A percentile compares a stretch with the other conserved stretches of the same genome.
phyloP scores from a whole-genome alignment of 2,888 invertebrate genomes.

The Ptychoptera albimana region DNA sequence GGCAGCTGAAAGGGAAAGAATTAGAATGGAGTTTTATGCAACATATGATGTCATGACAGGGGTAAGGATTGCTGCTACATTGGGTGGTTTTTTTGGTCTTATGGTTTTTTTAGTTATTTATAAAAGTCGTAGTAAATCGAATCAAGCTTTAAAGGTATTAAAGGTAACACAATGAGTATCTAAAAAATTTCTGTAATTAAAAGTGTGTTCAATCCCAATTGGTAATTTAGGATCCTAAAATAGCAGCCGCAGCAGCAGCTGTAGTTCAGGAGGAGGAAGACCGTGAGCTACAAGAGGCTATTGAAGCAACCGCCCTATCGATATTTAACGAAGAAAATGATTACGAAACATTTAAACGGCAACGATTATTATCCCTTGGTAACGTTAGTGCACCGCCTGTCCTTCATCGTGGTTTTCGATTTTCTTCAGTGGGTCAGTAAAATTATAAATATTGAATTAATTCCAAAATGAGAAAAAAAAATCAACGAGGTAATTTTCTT shows the following conservation, averaged over 20 bases:
- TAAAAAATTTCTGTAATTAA: not conserved
- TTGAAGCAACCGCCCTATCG: slow-evolving; percentile 47
- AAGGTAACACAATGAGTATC: slow-evolving; percentile 24
- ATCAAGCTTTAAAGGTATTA: slow-evolving; percentile 50
- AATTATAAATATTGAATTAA: too few species aligned
- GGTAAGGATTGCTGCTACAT: slow-evolving; percentile 76
- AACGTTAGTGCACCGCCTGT: slow-evolving; percentile 44
- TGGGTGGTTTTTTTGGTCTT: slow-evolving; percentile 80
- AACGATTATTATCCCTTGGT: slow-evolving; percentile 46
- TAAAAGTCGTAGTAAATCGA: slow-evolving; percentile 70
- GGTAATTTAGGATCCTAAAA: slow-evolving; percentile 46
- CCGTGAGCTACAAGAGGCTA: slow-evolving; percentile 53
- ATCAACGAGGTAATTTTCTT: not conserved
- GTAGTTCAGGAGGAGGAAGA: slow-evolving; percentile 62
- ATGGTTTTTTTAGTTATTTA: slow-evolving; percentile 84
- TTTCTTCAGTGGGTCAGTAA: slow-evolving; percentile 39
- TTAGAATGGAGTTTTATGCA: slow-evolving; percentile 68
- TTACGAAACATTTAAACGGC: slow-evolving; percentile 32
- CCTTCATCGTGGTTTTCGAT: slow-evolving; percentile 34
- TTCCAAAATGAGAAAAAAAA: not conserved
- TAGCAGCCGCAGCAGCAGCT: slow-evolving; percentile 63
- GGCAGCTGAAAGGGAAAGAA: slow-evolving; percentile 45
- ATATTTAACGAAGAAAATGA: slow-evolving; percentile 29
- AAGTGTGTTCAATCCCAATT: not conserved
- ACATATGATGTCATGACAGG: slow-evolving; percentile 92